Conservation (phyloP, 1,140 invertebrate genomes). For the Andricus grossulariae region DNA sequence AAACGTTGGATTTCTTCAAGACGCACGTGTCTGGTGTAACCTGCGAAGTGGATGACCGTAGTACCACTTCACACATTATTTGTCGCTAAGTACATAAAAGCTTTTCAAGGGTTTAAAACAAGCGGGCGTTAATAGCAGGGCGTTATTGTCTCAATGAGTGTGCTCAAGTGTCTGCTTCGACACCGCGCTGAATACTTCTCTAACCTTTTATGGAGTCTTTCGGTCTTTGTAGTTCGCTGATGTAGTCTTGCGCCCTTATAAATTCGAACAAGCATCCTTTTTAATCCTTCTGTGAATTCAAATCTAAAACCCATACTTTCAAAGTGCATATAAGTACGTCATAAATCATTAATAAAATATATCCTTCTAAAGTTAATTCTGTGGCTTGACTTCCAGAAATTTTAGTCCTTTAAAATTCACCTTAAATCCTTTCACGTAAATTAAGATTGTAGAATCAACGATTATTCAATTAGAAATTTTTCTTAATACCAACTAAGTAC, state of each 20-base stretch:
- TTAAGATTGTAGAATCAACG: too few species aligned
- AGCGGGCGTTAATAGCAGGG: conserved; percentile 43
- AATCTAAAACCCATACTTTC: conserved; percentile 24
- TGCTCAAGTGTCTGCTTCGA: conserved; percentile 38
- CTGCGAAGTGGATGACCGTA: conserved; percentile 13
- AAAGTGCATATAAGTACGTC: not conserved
- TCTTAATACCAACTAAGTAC: too few species aligned
- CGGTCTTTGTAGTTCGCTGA: conserved; percentile 25
- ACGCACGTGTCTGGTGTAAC: conserved; percentile 8
- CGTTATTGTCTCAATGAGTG: conserved; percentile 45
- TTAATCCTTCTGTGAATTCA: conserved; percentile 21
- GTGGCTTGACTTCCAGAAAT: too few species aligned
- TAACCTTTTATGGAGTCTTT: conserved; percentile 33
- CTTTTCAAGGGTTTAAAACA: conserved; percentile 56
- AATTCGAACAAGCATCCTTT: conserved; percentile 17
- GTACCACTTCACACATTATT: conserved; percentile 50
- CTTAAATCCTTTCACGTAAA: too few species aligned
- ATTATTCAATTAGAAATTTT: too few species aligned
- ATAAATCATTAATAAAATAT: not conserved
- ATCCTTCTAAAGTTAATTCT: not conserved
- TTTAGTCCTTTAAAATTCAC: too few species aligned
- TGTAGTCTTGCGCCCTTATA: conserved; percentile 15
- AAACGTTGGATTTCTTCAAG: conserved; percentile 6
- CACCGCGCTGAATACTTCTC: not conserved
- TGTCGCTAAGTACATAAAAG: conserved; percentile 55